phyloP scores from a whole-genome alignment of 1,140 invertebrate genomes.

The Mercenaria mercenaria region DNA sequence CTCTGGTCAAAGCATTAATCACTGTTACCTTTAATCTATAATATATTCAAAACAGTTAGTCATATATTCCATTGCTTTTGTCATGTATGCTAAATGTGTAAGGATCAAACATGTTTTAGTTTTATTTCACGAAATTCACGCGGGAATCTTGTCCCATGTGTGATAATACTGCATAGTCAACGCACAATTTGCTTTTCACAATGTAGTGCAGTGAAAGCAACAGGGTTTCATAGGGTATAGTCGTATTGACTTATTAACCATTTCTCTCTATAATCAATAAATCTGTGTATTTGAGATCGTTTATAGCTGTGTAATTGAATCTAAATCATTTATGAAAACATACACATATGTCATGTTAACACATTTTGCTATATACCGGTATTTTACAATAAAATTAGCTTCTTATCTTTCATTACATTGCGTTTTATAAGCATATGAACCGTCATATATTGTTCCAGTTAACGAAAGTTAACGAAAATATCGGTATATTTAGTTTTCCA shows the following conservation, averaged over 20 bases:
- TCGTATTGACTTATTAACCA: background rate
- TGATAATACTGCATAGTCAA: background rate
- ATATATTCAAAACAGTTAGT: background rate
- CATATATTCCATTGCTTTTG: background rate
- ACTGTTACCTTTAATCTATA: background rate
- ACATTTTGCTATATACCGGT: too few species aligned
- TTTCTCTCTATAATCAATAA: background rate
- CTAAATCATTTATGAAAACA: too few species aligned
- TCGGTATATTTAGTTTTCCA: too few species aligned
- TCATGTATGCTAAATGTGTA: background rate
- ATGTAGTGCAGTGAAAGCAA: slow-evolving; percentile 4
- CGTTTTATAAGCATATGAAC: too few species aligned
- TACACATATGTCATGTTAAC: too few species aligned
- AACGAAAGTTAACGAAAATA: too few species aligned
- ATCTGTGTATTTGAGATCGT: too few species aligned
- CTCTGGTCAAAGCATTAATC: background rate
- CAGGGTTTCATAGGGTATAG: background rate
- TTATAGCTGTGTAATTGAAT: too few species aligned
- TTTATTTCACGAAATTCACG: slow-evolving; percentile 3
- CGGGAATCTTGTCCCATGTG: background rate
- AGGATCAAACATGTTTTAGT: background rate
- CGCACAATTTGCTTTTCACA: slow-evolving; percentile 23
- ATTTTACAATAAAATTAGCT: too few species aligned
- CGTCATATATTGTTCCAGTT: too few species aligned
- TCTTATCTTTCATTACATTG: too few species aligned